Base-by-base conservation (phyloP, 2,888 invertebrate species). In the Uloborus plumipes region DNA sequence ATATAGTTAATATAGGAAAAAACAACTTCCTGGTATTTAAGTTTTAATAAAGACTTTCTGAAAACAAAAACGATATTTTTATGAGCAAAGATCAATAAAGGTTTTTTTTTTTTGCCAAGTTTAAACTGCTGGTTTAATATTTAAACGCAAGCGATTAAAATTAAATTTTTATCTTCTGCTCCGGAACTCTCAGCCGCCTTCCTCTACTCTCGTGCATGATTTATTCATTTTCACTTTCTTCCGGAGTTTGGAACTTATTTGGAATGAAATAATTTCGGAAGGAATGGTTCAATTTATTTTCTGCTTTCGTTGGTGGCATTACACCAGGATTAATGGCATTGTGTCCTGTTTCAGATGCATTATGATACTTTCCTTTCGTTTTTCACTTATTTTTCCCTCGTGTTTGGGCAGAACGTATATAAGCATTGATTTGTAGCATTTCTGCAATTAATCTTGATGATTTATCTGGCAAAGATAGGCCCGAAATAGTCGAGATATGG, bases 151-250 rank as follows among this genome's bases (percentile, higher is more conserved):
- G 11, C 22, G 51, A 66, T 66, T 66, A 66, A 66, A 66, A 51
- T 51, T 66, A 22, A 66, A 66, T 51, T 66, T 66, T 66, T 66
- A 66, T 50, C 66, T 66, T 49, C 16, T 65, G 15, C 26, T 51
- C 3, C 66, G 51, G 26, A 51, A 51, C 16, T 2, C 18, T 22
- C 15, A 66, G 66, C 26, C 20, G n/a, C 50, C 39, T 51, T 66
- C n/a, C 16, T 20, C n/a, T 55, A n/a, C 55, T n/a, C 9, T 14
- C 26, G 15, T 22, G 51, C 22, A 66, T 51, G 66, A 66, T 66
- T 66, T 66, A 66, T 66, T 66, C 66, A 51, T 66, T 66, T 66
- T 66, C 66, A 20, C 66, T 22, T 66, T 66, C 66, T 51, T 51
- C 26, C 66, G 49, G 26, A 22, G 61, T 39, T 16, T n/a, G 49